These are phyloP conservation scores for Lasioglossum leucozonium DNA, from an alignment of 2,888 invertebrate genomes.

Conservation along the genomic window DNA sequence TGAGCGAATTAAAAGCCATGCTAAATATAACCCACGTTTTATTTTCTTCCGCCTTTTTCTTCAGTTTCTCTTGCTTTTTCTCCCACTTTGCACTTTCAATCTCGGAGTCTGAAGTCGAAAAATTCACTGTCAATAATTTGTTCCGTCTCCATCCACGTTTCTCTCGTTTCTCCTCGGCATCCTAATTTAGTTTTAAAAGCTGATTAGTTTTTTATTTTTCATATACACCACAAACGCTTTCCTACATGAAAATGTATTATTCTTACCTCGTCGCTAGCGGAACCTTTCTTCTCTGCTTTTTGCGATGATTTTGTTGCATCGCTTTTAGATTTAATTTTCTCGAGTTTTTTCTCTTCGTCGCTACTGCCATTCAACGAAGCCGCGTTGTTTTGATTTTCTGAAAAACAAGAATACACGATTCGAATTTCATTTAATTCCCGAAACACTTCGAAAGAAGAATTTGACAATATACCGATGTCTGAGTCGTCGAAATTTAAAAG, in stretches of 20 bases:
- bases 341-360: slow-evolving; percentile 19
- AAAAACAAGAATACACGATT: neutral
- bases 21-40: slow-evolving; percentile 26
- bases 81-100: slow-evolving; percentile 73
- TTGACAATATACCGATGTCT: slow-evolving; percentile 4
- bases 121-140: slow-evolving; percentile 73
- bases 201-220: neutral
- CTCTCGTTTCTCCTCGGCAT: slow-evolving; percentile 41
- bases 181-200: slow-evolving; percentile 33
- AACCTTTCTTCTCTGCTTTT: slow-evolving; percentile 34
- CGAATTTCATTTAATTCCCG: neutral
- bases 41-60: slow-evolving; percentile 13
- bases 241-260: neutral
- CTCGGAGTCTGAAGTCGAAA: slow-evolving; percentile 78
- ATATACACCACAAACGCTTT: neutral
- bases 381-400: slow-evolving; percentile 26
- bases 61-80: slow-evolving; percentile 53
- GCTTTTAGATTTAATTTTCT: slow-evolving; percentile 5
- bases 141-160: slow-evolving; percentile 74
- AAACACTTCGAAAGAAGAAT: neutral
- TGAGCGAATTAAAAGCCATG: slow-evolving; percentile 19
- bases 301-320: neutral
- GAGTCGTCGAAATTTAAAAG: slow-evolving; percentile 63
- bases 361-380: slow-evolving; percentile 17
- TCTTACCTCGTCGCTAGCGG: slow-evolving; percentile 32